Evolutionary conservation across 2,888 invertebrate species (phyloP).

Genomic region (Caenorhabditis doughertyi): DNA sequence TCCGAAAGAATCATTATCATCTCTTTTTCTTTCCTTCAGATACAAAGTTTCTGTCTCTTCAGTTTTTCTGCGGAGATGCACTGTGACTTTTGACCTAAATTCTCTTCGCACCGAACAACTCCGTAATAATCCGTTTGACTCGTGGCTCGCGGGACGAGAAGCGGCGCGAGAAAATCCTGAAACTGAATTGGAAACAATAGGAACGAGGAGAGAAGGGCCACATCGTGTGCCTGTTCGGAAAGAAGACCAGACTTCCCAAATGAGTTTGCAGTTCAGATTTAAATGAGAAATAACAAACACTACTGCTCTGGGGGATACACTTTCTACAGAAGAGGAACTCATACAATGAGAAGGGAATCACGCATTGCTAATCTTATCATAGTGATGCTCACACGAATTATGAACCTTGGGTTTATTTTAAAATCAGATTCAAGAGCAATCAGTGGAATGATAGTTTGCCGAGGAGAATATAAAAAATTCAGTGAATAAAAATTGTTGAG

Average conservation of each 20-base stretch:
- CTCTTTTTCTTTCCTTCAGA: background rate
- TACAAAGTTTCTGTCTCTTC: slow-evolving; percentile 23
- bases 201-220: slow-evolving; percentile 14
- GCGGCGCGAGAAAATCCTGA: slow-evolving; percentile 50
- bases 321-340: slow-evolving; percentile 21
- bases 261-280: slow-evolving; percentile 59
- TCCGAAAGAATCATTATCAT: slow-evolving; percentile 22
- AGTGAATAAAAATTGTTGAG: background rate
- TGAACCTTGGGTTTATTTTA: slow-evolving; percentile 22
- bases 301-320: slow-evolving; percentile 11
- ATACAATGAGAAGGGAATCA: slow-evolving; percentile 51
- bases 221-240: slow-evolving; percentile 23
- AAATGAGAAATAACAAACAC: slow-evolving; percentile 57
- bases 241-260: slow-evolving; percentile 29
- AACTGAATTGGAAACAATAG: slow-evolving; percentile 58
- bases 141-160: slow-evolving; percentile 38
- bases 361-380: slow-evolving; percentile 46
- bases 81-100: slow-evolving; percentile 36
- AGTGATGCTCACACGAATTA: slow-evolving; percentile 25
- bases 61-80: background rate
- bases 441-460: background rate
- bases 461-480: background rate
- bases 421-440: slow-evolving; percentile 11
- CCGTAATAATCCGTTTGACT: slow-evolving; percentile 56
- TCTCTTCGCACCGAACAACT: slow-evolving; percentile 50